Percentiles rank a stretch among this genome's conserved stretches.
Conservation (phyloP, 2,113 vertebrate genomes). For the Rhegmatorhina hoffmannsi region DNA sequence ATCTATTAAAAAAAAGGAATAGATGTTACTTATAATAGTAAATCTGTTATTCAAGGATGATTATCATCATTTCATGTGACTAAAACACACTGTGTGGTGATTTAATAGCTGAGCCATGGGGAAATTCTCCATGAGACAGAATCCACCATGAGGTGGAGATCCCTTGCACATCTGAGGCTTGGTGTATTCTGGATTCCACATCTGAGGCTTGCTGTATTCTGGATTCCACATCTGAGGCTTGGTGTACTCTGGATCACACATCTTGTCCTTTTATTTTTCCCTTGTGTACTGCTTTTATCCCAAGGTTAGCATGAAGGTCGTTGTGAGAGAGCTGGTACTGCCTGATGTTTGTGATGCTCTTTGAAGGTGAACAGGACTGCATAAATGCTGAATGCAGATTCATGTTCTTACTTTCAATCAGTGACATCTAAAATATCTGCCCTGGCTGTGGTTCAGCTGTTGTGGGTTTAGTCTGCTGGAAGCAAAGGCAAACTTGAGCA, state of each 20-base stretch:
- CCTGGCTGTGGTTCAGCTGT: constrained; percentile 11
- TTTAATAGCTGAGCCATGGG: neutral
- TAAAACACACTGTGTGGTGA: neutral
- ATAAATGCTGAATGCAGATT: constrained; percentile 43
- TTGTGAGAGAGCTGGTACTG: neutral
- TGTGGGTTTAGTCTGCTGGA: neutral
- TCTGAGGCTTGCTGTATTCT: neutral
- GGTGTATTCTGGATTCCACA: neutral
- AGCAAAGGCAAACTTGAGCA: neutral
- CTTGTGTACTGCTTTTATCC: neutral
- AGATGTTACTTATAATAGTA: neutral
- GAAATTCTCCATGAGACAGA: neutral
- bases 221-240: neutral
- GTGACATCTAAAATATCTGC: neutral
- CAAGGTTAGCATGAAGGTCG: neutral
- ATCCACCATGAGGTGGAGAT: neutral
- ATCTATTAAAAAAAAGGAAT: neutral
- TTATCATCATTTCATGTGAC: neutral
- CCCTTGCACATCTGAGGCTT: neutral
- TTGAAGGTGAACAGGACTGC: constrained; percentile 50
- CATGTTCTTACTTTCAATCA: neutral
- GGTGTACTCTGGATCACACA: neutral
- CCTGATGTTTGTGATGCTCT: constrained; percentile 45
- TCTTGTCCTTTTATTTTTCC: neutral
- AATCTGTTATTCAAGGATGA: neutral